These are phyloP conservation scores for Diachasmimorpha longicaudata DNA, from an alignment of 1,140 invertebrate species.

Conservation along the genomic window DNA sequence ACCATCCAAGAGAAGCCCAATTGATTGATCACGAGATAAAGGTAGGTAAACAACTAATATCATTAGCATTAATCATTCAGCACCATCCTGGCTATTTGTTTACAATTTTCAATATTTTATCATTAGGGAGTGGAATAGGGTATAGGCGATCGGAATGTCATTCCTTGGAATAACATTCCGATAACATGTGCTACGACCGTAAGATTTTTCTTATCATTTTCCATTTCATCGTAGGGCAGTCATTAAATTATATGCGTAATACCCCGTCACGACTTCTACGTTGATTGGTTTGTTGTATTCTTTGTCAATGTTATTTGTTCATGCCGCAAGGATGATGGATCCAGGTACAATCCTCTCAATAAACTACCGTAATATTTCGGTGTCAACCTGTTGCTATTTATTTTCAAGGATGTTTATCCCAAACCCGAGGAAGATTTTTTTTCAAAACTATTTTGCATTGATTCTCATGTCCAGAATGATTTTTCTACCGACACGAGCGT, in stretches of 20 bases:
- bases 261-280: not conserved
- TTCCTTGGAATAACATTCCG: too few species aligned
- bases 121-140: not conserved
- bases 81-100: not conserved
- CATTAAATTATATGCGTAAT: not conserved
- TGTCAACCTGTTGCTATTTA: not conserved
- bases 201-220: too few species aligned
- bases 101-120: not conserved
- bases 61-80: not conserved
- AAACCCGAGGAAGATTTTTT: too few species aligned
- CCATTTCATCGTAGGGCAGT: too few species aligned
- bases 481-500: too few species aligned
- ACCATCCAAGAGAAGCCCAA: not conserved
- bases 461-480: too few species aligned
- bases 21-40: not conserved
- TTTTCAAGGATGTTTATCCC: too few species aligned
- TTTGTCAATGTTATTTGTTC: slow-evolving; percentile 23
- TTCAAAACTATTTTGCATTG: too few species aligned
- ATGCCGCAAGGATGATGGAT: slow-evolving; percentile 33
- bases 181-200: too few species aligned
- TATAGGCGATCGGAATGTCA: too few species aligned
- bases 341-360: slow-evolving; percentile 29
- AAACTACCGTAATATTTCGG: not conserved
- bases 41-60: not conserved
- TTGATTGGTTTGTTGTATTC: not conserved